A percentile compares a stretch with the other conserved stretches of the same genome.
These are phyloP conservation scores for Dryobotodes eremita DNA, from an alignment of 2,888 invertebrate genomes.

Conservation along the genomic window DNA sequence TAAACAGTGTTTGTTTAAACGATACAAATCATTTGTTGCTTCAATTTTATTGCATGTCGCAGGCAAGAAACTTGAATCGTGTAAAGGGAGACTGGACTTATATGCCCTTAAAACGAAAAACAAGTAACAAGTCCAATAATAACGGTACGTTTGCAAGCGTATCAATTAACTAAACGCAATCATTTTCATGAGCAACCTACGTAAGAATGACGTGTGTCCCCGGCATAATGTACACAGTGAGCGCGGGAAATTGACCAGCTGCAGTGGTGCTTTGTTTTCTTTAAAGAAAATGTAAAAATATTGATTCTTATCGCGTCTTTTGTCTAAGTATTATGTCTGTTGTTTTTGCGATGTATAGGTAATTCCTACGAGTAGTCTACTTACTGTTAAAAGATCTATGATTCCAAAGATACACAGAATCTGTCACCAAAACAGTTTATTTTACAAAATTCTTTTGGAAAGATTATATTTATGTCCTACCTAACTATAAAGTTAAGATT, in stretches of 20 bases:
- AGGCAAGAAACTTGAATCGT: no score
- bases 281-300: slow-evolving; percentile 11
- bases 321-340: not conserved
- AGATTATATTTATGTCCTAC: no score
- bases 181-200: not conserved
- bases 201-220: not conserved
- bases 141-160: not conserved
- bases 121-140: not conserved
- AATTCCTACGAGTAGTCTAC: no score
- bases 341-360: not conserved
- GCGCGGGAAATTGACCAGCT: slow-evolving; percentile 35
- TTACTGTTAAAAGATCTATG: no score
- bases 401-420: no score
- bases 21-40: no score
- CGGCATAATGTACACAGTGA: not conserved
- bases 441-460: no score
- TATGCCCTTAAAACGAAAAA: not conserved
- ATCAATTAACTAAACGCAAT: not conserved
- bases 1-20: no score
- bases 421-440: no score
- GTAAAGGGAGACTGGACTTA: no score
- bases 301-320: slow-evolving; percentile 18
- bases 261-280: slow-evolving; percentile 15
- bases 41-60: no score
- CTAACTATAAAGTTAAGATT: no score